Percentiles rank a stretch among this genome's conserved stretches.
Conservation (phyloP, 2,113 vertebrate species). For the Piprites chloris region DNA sequence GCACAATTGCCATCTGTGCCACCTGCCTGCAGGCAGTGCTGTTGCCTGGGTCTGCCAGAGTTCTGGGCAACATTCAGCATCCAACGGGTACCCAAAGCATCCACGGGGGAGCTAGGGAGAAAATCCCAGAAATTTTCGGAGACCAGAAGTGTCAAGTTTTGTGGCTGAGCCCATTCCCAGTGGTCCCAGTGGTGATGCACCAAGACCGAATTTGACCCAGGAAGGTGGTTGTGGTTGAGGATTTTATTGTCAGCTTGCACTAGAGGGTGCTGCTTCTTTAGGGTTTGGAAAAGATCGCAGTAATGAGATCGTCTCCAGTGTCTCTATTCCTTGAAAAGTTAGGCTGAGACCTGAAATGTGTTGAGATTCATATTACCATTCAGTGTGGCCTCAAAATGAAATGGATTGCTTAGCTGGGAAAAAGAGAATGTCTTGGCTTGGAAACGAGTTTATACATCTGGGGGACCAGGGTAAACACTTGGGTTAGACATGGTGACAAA, state of each 20-base stretch:
- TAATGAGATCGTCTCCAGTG: fast-evolving
- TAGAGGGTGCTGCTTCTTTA: constrained; percentile 41
- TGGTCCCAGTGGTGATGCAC: not conserved
- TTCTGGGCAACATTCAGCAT: fast-evolving
- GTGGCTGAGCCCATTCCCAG: not conserved
- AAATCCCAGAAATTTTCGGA: not conserved
- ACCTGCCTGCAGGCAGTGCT: fast-evolving
- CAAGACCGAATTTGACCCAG: not conserved
- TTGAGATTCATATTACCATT: not conserved
- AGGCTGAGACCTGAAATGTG: not conserved
- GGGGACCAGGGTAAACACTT: not conserved
- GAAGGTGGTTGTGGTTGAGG: not conserved
- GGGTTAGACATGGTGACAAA: not conserved
- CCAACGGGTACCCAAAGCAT: fast-evolving
- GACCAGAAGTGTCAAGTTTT: not conserved
- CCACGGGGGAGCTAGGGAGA: not conserved
- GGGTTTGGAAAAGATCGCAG: not conserved
- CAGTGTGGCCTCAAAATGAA: not conserved
- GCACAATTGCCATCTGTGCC: fast-evolving
- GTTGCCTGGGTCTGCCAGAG: fast-evolving
- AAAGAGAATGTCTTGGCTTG: constrained; percentile 1
- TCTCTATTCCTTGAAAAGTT: not conserved
- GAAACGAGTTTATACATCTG: not conserved
- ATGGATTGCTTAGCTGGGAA: not conserved
- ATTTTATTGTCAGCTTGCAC: not conserved